Base-by-base conservation (phyloP, 1,140 invertebrate species). In the Tetramorium simillimum region DNA sequence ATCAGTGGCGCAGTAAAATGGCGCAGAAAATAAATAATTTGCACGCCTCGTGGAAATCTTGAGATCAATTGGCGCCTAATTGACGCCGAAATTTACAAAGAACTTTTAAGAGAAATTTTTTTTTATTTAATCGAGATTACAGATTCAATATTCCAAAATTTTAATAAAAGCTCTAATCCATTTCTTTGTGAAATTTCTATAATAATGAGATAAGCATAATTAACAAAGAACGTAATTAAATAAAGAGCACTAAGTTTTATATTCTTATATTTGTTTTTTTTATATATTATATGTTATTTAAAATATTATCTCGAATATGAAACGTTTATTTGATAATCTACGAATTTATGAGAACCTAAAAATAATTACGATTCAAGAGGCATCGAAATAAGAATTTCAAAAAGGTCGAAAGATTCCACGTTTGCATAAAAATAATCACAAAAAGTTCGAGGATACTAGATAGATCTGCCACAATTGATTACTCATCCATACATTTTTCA, bases 1-100 rank as follows among this genome's bases (percentile, higher is more conserved):
- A 51, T 81, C 46, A n/a, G 21, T 53, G 65, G 18, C 37, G 24
- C 69, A 21, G n/a, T 37, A 37, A 33, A 75, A 81, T 70, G 14
- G 9, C 43, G 18, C 12, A 28, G 9, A 24, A 28, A 24, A 14
- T n/a, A 63, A 70, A 16, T 24, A 53, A 56, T 40, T 21, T 56
- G 33, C 28, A 56, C 3, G 1, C 5, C 21, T 46, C 9, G 37
- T 16, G 24, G 16, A 43, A 81, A 40, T 51, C 3, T 78, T 21
- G 1, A 37, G 3, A 67, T 37, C 28, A 16, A 49, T 49, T 24
- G 12, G 16, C n/a, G 33, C 7, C 6, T 33, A 33, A 4, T 0
- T 7, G 21, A 62, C 5, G 16, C 3, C 14, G 6, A 58, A 63
- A 46, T 0, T 51, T 18, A 10, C 1, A n/a, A 16, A 43, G 10